Evolutionary conservation across 1,140 invertebrate species (phyloP).

Genomic region (Metopolophium dirhodum): DNA sequence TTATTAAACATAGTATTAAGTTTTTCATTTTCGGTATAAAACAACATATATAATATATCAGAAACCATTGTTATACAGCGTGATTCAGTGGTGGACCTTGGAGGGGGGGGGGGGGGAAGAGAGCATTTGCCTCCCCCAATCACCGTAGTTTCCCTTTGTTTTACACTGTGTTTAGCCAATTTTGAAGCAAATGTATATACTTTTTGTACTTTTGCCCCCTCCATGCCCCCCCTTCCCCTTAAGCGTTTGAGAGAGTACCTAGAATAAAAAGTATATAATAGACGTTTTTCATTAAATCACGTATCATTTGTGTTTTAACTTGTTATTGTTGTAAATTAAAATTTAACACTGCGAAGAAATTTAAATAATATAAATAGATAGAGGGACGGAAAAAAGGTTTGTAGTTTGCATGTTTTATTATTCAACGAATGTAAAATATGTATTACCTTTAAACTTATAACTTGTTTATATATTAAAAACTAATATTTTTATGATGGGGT

Average conservation of each 20-base stretch:
- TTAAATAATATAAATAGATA: neutral
- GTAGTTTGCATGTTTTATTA: neutral
- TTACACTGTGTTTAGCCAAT: too few relatives aligned
- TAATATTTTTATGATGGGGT: neutral
- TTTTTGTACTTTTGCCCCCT: too few relatives aligned
- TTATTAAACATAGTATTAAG: neutral
- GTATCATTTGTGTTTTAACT: neutral
- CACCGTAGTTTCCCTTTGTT: too few relatives aligned
- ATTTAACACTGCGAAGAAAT: neutral
- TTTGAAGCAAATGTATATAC: too few relatives aligned
- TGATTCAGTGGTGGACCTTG: too few relatives aligned
- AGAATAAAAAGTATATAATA: too few relatives aligned
- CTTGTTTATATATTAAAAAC: neutral
- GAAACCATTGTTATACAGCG: neutral
- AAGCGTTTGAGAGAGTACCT: too few relatives aligned
- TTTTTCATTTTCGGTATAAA: neutral
- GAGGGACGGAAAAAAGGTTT: neutral
- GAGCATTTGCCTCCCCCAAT: too few relatives aligned
- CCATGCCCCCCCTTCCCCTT: too few relatives aligned
- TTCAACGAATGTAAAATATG: slow-evolving; percentile 1
- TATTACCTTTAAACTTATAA: neutral
- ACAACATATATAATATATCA: neutral
- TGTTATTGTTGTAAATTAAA: too few relatives aligned
- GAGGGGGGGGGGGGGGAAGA: too few relatives aligned
- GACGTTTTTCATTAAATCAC: neutral